Evolutionary conservation across 2,888 invertebrate genomes (phyloP).

Genomic region (Agapetus fuscipes): DNA sequence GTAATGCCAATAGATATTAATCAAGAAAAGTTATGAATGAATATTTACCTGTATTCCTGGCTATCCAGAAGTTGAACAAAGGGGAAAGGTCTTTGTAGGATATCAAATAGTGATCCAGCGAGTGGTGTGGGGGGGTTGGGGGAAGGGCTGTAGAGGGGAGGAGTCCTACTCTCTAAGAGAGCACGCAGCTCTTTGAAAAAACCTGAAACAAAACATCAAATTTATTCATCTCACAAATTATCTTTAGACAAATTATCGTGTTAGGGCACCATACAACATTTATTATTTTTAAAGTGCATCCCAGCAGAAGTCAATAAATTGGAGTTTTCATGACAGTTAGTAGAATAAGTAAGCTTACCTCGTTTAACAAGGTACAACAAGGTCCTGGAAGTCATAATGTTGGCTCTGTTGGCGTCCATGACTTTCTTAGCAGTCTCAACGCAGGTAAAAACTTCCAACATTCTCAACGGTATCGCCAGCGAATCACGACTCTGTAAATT

Average conservation of each 20-base stretch:
- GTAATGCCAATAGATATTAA: too few species aligned
- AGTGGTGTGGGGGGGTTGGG: slow-evolving; percentile 62
- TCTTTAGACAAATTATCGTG: too few species aligned
- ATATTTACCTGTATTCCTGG: slow-evolving; percentile 42
- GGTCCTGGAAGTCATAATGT: slow-evolving; percentile 33
- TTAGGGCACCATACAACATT: too few species aligned
- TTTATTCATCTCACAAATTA: slow-evolving; percentile 5
- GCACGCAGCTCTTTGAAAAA: slow-evolving; percentile 66
- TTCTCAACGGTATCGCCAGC: slow-evolving; percentile 64
- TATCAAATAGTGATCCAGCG: slow-evolving; percentile 60
- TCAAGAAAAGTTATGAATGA: too few species aligned
- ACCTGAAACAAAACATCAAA: slow-evolving; percentile 41
- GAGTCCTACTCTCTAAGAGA: slow-evolving; percentile 60
- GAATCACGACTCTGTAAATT: slow-evolving; percentile 33
- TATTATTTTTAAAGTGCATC: too few species aligned
- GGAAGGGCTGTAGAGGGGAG: slow-evolving; percentile 57
- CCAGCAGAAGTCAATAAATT: too few species aligned
- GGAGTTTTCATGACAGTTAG: too few species aligned
- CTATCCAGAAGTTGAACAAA: slow-evolving; percentile 39
- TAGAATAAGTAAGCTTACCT: too few species aligned
- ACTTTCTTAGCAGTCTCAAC: slow-evolving; percentile 33
- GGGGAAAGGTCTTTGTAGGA: slow-evolving; percentile 66
- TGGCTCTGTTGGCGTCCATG: slow-evolving; percentile 31
- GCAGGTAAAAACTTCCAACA: slow-evolving; percentile 68
- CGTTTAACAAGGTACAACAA: slow-evolving; percentile 47